phyloP scores from a whole-genome alignment of 2,888 invertebrate genomes.

The Idaea straminata region DNA sequence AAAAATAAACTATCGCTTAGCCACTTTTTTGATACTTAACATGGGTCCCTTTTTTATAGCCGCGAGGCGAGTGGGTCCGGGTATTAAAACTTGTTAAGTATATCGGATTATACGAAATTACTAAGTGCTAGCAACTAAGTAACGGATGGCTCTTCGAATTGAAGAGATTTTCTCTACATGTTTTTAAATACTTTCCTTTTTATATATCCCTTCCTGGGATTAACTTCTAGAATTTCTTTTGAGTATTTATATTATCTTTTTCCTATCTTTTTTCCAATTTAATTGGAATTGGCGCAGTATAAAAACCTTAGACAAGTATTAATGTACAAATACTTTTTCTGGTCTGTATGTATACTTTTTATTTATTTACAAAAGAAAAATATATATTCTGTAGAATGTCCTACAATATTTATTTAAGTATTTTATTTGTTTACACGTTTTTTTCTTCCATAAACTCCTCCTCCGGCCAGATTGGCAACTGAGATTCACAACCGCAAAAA shows the following conservation, averaged over 20 bases:
- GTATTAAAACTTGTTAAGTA: constrained; percentile 72
- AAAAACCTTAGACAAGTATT: too few species aligned
- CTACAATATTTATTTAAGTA: too few species aligned
- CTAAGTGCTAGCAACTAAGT: constrained; percentile 58
- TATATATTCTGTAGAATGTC: too few species aligned
- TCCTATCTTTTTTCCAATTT: too few species aligned
- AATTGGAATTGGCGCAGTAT: too few species aligned
- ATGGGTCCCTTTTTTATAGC: constrained; percentile 71
- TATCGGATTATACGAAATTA: constrained; percentile 76
- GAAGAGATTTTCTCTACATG: not conserved
- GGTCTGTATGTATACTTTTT: too few species aligned
- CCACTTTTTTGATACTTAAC: constrained; percentile 58
- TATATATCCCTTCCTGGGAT: not conserved
- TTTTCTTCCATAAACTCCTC: too few species aligned
- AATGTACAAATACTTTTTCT: too few species aligned
- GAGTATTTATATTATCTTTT: not conserved
- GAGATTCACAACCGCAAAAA: too few species aligned
- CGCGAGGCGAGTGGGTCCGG: constrained; percentile 59
- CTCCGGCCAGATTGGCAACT: too few species aligned
- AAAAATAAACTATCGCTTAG: constrained; percentile 4
- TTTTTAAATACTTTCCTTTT: constrained; percentile 7
- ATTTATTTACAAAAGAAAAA: too few species aligned
- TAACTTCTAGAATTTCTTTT: not conserved
- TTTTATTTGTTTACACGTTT: too few species aligned
- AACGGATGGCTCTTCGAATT: constrained; percentile 31